Evolutionary conservation across 2,888 invertebrate species (phyloP), one percentile per base, ranked within the genome.

Genomic region (Allophyes oxyacanthae): DNA sequence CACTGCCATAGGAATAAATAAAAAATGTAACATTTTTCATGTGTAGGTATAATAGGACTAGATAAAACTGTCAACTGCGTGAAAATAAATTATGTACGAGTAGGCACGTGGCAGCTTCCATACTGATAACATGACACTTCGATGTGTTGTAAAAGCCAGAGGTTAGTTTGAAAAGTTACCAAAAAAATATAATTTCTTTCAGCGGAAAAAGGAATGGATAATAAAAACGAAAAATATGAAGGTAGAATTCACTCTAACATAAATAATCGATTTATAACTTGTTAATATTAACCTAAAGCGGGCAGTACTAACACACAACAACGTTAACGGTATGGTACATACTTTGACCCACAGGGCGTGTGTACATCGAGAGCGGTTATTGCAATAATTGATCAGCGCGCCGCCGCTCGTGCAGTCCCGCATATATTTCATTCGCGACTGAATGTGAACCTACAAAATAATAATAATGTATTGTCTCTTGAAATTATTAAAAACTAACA

Each of bases 301-400:
- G n/a, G n/a, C n/a, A n/a, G 20, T 20, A 20, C 20, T 20, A 3
- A 20, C 20, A 20, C 4, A 20, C 20, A n/a, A n/a, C n/a, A n/a
- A n/a, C n/a, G n/a, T n/a, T n/a, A n/a, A n/a, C n/a, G n/a, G n/a
- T n/a, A n/a, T n/a, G n/a, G n/a, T n/a, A n/a, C n/a, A n/a, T 20
- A 20, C 20, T 38, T 32, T 37, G 51, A 49, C 56, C 36, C 46
- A 7, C 41, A 37, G 50, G 44, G 44, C 41, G 34, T 15, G 46
- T 33, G 42, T 14, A 51, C 58, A 36, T 10, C 38, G 33, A 54
- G 32, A 45, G 25, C 46, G 62, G 57, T 48, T 74, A 64, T 62
- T 64, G 55, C 53, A 64, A 70, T 77, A 77, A 76, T 76, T 76
- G 74, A 70, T 70, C 54, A 59, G 8, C 42, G 33, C 48, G 50